Percentiles rank a stretch among this genome's conserved stretches.
Conservation (phyloP, 1,140 invertebrate genomes). For the Diorhabda elongata region DNA sequence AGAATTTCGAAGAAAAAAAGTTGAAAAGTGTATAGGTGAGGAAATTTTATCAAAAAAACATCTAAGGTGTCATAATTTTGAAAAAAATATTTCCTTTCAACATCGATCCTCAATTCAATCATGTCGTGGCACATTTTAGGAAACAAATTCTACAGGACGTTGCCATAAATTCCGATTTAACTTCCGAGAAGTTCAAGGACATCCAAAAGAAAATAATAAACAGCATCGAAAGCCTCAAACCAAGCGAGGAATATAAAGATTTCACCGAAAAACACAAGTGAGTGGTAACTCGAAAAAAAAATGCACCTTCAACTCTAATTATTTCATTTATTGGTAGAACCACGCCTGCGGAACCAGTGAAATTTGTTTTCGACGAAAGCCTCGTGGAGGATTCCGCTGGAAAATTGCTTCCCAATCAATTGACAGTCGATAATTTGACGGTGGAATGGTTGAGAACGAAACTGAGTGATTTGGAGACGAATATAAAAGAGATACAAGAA, state of each 20-base stretch:
- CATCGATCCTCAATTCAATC: too few relatives aligned
- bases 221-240: conserved; percentile 67
- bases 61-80: too few relatives aligned
- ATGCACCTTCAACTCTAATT: neutral
- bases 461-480: conserved; percentile 68
- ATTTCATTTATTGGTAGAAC: conserved; percentile 52
- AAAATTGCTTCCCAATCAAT: conserved; percentile 72
- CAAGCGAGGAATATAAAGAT: conserved; percentile 75
- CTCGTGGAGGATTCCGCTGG: conserved; percentile 79
- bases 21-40: too few relatives aligned
- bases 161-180: conserved; percentile 66
- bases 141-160: conserved; percentile 71
- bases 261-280: conserved; percentile 81
- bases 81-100: too few relatives aligned
- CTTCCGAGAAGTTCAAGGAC: conserved; percentile 71
- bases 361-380: conserved; percentile 79
- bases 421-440: conserved; percentile 88
- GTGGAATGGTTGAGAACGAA: conserved; percentile 79
- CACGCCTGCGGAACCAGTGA: conserved; percentile 64
- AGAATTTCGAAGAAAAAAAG: too few relatives aligned
- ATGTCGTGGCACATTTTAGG: conserved; percentile 47
- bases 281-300: conserved; percentile 31
- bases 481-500: conserved; percentile 65
- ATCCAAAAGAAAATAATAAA: conserved; percentile 67
- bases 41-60: too few relatives aligned